Percentiles rank a stretch among this genome's conserved stretches.
Evolutionary conservation across 2,113 vertebrate species (phyloP).

Genomic region (Myxocyprinus asiaticus): DNA sequence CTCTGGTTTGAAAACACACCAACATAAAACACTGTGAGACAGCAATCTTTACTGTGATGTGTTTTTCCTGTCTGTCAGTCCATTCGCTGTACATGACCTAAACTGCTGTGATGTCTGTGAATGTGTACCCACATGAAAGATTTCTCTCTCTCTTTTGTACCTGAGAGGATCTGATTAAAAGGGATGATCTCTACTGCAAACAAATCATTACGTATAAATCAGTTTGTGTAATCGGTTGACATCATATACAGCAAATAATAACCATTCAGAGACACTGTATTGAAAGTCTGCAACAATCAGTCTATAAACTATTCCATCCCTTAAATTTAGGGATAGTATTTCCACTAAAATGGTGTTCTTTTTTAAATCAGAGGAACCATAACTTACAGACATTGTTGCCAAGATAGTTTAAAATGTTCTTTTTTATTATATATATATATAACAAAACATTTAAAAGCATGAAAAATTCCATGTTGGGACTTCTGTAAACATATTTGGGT

Average conservation of each 20-base stretch:
- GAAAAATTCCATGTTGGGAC: too few species aligned
- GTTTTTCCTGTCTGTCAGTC: constrained; percentile 17
- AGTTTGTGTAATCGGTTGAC: not conserved
- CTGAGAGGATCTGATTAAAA: not conserved
- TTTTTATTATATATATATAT: too few species aligned
- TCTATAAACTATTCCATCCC: too few species aligned
- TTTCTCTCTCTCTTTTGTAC: not conserved
- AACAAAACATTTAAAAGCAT: too few species aligned
- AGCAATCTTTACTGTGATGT: constrained; percentile 9
- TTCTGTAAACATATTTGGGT: too few species aligned
- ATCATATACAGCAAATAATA: not conserved
- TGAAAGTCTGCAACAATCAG: too few species aligned
- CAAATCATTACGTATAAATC: constrained; percentile 7
- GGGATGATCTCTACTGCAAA: constrained; percentile 33
- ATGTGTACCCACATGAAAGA: too few species aligned
- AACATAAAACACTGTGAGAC: not conserved
- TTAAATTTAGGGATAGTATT: too few species aligned
- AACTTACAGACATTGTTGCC: too few species aligned
- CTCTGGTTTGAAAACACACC: not conserved
- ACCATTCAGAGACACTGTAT: not conserved
- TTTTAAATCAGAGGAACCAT: too few species aligned
- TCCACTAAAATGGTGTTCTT: too few species aligned
- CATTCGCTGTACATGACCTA: constrained; percentile 5
- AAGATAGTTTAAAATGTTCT: too few species aligned
- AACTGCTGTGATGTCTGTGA: constrained; percentile 17